phyloP scores from a whole-genome alignment of 2,113 vertebrate species.

The Ancistrus triradiatus region DNA sequence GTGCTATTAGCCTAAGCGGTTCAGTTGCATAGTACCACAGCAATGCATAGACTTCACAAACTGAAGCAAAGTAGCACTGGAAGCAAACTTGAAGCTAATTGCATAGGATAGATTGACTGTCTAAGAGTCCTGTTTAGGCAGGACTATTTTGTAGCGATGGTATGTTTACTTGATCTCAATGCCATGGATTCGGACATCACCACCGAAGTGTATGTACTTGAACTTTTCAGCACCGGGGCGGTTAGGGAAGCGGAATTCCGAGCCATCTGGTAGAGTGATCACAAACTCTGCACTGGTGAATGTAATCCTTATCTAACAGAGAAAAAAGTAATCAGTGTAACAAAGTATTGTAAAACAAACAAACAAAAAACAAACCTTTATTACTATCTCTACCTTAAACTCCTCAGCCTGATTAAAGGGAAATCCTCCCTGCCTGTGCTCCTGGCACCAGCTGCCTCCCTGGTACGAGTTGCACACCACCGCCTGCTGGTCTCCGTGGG shows the following conservation, averaged over 20 bases:
- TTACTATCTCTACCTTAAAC: conserved; percentile 68
- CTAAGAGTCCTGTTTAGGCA: not conserved
- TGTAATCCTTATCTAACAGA: conserved; percentile 54
- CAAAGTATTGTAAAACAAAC: too few relatives aligned
- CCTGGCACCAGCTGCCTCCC: conserved; percentile 62
- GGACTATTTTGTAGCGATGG: not conserved
- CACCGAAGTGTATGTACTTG: conserved; percentile 50
- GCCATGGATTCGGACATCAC: conserved; percentile 54
- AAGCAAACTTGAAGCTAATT: not conserved
- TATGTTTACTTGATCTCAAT: conserved; percentile 59
- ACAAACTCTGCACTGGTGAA: conserved; percentile 62
- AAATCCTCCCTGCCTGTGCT: conserved; percentile 56
- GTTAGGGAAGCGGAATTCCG: conserved; percentile 67
- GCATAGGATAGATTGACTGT: not conserved
- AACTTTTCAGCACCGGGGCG: conserved; percentile 62
- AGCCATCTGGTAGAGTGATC: conserved; percentile 60
- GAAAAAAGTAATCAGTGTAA: not conserved
- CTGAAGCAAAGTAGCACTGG: too few relatives aligned
- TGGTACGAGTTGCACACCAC: conserved; percentile 69
- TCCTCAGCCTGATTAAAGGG: conserved; percentile 63
- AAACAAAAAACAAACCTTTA: too few relatives aligned
- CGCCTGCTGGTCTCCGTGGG: conserved; percentile 56
- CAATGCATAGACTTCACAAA: too few relatives aligned
- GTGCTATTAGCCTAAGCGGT: too few relatives aligned
- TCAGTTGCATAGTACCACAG: too few relatives aligned